phyloP scores from a whole-genome alignment of 2,888 invertebrate genomes.

The Diarsia brunnea region DNA sequence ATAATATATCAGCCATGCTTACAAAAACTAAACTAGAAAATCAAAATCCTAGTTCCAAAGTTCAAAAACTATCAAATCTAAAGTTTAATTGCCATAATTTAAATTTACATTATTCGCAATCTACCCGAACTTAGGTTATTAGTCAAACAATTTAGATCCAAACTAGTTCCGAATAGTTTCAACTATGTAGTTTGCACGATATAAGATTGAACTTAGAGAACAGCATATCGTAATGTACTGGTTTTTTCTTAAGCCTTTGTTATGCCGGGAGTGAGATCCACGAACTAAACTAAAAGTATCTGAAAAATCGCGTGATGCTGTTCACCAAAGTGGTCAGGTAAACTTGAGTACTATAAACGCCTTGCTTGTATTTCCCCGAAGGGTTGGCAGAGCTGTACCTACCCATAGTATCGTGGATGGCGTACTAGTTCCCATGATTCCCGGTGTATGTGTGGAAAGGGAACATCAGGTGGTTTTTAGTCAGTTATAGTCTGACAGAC shows the following conservation, averaged over 20 bases:
- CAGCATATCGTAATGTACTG: slow-evolving; percentile 6
- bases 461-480: too few species aligned
- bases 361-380: neutral
- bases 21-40: neutral
- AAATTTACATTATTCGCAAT: slow-evolving; percentile 55
- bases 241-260: neutral
- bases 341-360: neutral
- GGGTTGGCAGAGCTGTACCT: neutral
- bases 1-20: neutral
- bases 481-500: too few species aligned
- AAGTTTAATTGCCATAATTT: slow-evolving; percentile 52
- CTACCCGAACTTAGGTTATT: slow-evolving; percentile 55
- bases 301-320: neutral
- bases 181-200: slow-evolving; percentile 31
- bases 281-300: neutral
- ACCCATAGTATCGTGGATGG: too few species aligned
- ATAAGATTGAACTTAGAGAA: slow-evolving; percentile 30
- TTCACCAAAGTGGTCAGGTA: neutral
- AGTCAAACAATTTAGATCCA: slow-evolving; percentile 60
- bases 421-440: too few species aligned
- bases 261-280: neutral
- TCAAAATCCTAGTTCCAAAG: neutral
- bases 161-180: slow-evolving; percentile 57
- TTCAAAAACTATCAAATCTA: slow-evolving; percentile 43
- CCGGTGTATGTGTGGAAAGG: too few species aligned